Evolutionary conservation across 2,888 invertebrate genomes (phyloP), one percentile per base, ranked within the genome.

Genomic region (Dolichopus griseipennis): DNA sequence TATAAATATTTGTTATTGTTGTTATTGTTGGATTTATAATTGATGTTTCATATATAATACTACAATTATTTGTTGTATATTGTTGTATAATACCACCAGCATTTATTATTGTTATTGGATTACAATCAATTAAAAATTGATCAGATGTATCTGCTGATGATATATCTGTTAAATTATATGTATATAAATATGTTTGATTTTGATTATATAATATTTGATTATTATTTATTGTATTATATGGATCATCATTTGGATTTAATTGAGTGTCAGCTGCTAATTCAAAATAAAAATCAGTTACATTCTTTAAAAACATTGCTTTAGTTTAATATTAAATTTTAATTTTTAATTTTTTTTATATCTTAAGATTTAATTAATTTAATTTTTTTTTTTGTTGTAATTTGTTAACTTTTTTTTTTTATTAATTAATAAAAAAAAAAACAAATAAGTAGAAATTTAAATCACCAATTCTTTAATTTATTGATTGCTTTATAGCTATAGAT

Each of bases 251-350:
- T 67, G 41, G 18, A 64, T 67, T 67, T 43, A 63, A 43, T 64
- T 64, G 22, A 43, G 43, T 66, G 33, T 66, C 61, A 20, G 52
- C 41, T 67, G 72, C 73, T 70, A 71, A 73, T 73, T 77, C 77
- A 76, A 75, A 75, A 73, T 71, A 72, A 71, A 71, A 71, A 68
- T 74, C 74, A 73, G 76, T 76, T 75, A 74, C 77, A 76, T 79
- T 77, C 74, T 75, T 76, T 78, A 77, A 77, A 75, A 75, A 77
- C 74, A 75, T 71, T 70, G 64, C 67, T 62, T 62, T 20, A 22
- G 18, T 52, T 52, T 52, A 27, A 27, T 52, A 2, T 52, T 43
- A 3, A 43, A 10, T 52, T 52, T 52, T 18, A 2, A 18, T 52
- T 52, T 52, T 18, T 52, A 18, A 18, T 52, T 18, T 52, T 52